These are phyloP conservation scores for Campaea margaritaria DNA, from an alignment of 2,888 invertebrate genomes.

Conservation along the genomic window DNA sequence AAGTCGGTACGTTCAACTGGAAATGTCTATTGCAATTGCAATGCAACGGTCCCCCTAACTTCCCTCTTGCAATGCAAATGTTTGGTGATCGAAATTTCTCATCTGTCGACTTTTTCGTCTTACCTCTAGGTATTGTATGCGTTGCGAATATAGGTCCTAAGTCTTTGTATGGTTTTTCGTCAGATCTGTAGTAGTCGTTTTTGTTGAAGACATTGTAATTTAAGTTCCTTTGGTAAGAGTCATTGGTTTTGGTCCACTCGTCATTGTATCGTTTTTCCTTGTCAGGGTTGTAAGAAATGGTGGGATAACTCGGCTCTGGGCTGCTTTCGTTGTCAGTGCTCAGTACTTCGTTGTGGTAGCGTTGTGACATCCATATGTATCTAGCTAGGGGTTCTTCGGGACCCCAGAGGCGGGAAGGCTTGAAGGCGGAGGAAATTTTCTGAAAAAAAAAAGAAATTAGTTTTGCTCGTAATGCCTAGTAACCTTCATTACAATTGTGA, in stretches of 20 bases:
- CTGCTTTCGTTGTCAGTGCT: constrained; percentile 63
- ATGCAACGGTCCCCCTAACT: constrained; percentile 69
- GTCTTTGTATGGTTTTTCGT: constrained; percentile 27
- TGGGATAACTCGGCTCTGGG: constrained; percentile 65
- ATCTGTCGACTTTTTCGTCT: constrained; percentile 56
- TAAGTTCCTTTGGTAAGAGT: constrained; percentile 57
- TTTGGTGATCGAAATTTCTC: constrained; percentile 76
- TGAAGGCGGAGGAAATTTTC: constrained; percentile 78
- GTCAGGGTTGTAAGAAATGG: constrained; percentile 59
- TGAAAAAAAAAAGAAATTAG: constrained; percentile 49
- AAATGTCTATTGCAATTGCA: constrained; percentile 81
- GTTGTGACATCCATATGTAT: constrained; percentile 80
- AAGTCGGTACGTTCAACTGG: constrained; percentile 73
- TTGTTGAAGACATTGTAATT: constrained; percentile 56
- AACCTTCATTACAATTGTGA: too few relatives aligned
- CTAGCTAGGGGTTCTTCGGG: constrained; percentile 79
- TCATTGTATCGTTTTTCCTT: constrained; percentile 63
- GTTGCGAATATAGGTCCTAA: constrained; percentile 52
- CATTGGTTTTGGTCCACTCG: constrained; percentile 53
- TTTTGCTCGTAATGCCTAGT: too few relatives aligned
- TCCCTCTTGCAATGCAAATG: constrained; percentile 72
- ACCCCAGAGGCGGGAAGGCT: constrained; percentile 78
- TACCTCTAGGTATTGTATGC: constrained; percentile 62
- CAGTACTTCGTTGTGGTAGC: constrained; percentile 64
- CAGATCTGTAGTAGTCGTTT: constrained; percentile 44